Evolutionary conservation across 2,797 vertebrate genomes (phyloP).

Genomic region (Arrhamphus sclerolepis): DNA sequence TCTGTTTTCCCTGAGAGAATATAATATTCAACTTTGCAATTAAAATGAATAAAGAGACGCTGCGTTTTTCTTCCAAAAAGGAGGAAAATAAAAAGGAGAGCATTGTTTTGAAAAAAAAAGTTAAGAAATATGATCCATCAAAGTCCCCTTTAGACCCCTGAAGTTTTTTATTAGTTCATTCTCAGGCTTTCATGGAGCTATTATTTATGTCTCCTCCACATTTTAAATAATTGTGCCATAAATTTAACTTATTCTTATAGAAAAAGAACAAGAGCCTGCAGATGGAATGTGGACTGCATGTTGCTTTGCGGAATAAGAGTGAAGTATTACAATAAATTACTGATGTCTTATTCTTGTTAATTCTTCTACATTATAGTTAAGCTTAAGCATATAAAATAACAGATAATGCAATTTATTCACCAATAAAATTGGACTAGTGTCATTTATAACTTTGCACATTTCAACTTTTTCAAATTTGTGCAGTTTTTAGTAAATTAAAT

Average conservation of each 20-base stretch:
- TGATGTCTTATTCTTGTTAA: neutral
- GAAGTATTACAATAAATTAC: neutral
- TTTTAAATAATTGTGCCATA: slow-evolving; percentile 30
- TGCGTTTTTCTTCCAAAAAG: too few species aligned
- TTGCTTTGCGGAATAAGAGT: neutral
- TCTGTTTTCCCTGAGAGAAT: slow-evolving; percentile 21
- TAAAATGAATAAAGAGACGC: too few species aligned
- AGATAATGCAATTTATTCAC: too few species aligned
- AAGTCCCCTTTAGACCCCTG: slow-evolving; percentile 9
- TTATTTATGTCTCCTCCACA: slow-evolving; percentile 30
- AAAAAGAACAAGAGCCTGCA: slow-evolving; percentile 8
- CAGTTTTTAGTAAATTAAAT: too few species aligned
- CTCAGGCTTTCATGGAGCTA: slow-evolving; percentile 17
- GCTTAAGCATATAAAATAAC: too few species aligned
- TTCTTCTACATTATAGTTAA: too few species aligned
- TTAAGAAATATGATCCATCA: too few species aligned
- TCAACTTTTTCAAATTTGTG: too few species aligned
- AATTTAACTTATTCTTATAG: slow-evolving; percentile 21
- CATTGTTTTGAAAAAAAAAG: too few species aligned
- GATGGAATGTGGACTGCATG: slow-evolving; percentile 1
- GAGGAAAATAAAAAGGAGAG: too few species aligned
- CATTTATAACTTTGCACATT: too few species aligned
- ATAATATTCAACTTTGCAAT: neutral
- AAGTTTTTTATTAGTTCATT: slow-evolving; percentile 24
- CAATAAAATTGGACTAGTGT: too few species aligned